Conservation (phyloP, 1,140 invertebrate genomes). For the Coenobita brevimanus region DNA sequence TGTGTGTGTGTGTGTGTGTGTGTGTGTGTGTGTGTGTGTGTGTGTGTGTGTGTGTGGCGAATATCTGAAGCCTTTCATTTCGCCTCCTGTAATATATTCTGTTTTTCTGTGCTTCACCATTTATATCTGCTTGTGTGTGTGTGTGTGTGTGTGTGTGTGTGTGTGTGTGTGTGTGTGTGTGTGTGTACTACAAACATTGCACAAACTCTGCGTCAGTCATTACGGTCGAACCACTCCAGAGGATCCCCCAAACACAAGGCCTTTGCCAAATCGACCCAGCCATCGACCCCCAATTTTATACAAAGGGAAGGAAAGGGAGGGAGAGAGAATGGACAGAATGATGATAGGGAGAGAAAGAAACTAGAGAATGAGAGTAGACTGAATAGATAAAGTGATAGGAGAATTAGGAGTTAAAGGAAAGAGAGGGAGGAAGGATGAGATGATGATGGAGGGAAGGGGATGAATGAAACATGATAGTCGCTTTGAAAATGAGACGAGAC, state of each 20-base stretch:
- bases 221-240: neutral
- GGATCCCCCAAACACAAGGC: no score
- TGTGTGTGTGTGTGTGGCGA: neutral
- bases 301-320: neutral
- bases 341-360: neutral
- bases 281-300: no score
- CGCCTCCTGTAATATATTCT: neutral
- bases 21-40: slow-evolving; percentile 12
- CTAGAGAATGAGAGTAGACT: neutral
- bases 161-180: neutral
- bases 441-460: neutral
- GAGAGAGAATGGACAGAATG: neutral
- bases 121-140: no score
- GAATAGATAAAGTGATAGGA: neutral
- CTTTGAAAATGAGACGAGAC: neutral
- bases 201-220: neutral
- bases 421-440: neutral
- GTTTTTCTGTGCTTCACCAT: neutral
- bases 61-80: neutral
- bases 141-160: neutral
- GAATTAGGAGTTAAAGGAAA: neutral
- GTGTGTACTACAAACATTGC: neutral
- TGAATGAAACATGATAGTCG: neutral
- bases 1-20: neutral
- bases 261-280: no score